These are phyloP conservation scores for Apodemia zela DNA, from an alignment of 2,888 invertebrate species.

Conservation along the genomic window DNA sequence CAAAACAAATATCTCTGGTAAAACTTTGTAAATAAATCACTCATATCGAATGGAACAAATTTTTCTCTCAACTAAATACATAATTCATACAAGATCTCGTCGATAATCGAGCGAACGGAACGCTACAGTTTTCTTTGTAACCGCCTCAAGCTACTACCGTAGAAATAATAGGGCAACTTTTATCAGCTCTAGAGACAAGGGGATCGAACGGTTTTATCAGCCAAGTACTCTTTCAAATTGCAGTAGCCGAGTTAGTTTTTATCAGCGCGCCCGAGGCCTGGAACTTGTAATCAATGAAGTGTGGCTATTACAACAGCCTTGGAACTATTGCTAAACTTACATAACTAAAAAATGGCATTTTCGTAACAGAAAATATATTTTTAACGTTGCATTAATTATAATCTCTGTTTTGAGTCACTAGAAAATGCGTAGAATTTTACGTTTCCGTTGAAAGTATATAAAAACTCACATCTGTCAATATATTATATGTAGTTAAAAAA, in stretches of 20 bases:
- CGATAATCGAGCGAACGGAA: slow-evolving; percentile 48
- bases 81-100: slow-evolving; percentile 58
- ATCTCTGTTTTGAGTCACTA: too few relatives aligned
- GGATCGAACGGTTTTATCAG: slow-evolving; percentile 50
- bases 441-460: too few relatives aligned
- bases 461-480: too few relatives aligned
- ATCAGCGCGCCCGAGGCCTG: slow-evolving; percentile 52
- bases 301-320: slow-evolving; percentile 31
- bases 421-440: too few relatives aligned
- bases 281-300: slow-evolving; percentile 53
- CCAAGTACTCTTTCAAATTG: slow-evolving; percentile 58
- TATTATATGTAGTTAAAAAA: too few relatives aligned
- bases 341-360: not conserved
- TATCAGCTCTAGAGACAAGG: slow-evolving; percentile 50
- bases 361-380: too few relatives aligned
- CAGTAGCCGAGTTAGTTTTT: slow-evolving; percentile 61
- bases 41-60: slow-evolving; percentile 41
- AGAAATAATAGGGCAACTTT: slow-evolving; percentile 69
- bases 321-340: slow-evolving; percentile 12
- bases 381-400: too few relatives aligned
- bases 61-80: slow-evolving; percentile 63
- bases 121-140: slow-evolving; percentile 39
- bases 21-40: slow-evolving; percentile 46
- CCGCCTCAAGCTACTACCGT: slow-evolving; percentile 41
- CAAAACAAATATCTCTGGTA: slow-evolving; percentile 30